Conservation (phyloP, 2,888 invertebrate genomes). For the Caradrina kadenii region DNA sequence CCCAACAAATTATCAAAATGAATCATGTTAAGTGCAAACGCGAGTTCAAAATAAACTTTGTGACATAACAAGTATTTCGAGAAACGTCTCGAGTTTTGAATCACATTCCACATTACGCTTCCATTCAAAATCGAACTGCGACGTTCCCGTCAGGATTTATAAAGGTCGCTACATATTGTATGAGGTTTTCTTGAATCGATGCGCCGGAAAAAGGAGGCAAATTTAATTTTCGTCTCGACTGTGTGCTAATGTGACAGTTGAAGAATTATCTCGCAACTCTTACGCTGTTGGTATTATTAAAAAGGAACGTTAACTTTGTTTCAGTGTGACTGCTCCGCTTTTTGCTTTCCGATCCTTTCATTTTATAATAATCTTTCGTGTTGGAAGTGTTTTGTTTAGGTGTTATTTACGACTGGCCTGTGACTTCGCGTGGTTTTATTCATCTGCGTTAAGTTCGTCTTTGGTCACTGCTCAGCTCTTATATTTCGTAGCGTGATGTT, state of each 20-base stretch:
- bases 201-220: slow-evolving; percentile 63
- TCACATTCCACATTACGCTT: slow-evolving; percentile 43
- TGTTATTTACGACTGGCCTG: background rate
- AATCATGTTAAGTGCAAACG: slow-evolving; percentile 6
- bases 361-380: slow-evolving; percentile 33
- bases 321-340: slow-evolving; percentile 32
- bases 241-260: slow-evolving; percentile 71
- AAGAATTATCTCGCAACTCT: slow-evolving; percentile 66
- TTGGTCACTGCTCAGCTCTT: too few relatives aligned
- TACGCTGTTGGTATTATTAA: slow-evolving; percentile 52
- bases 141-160: slow-evolving; percentile 61
- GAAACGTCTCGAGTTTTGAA: slow-evolving; percentile 25
- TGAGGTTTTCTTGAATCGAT: slow-evolving; percentile 60
- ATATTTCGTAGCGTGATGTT: too few relatives aligned
- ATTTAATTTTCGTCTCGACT: slow-evolving; percentile 71
- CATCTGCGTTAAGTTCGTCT: too few relatives aligned
- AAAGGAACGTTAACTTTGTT: slow-evolving; percentile 51
- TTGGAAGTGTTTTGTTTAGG: slow-evolving; percentile 5
- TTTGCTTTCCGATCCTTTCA: slow-evolving; percentile 25
- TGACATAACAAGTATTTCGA: slow-evolving; percentile 21
- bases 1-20: slow-evolving; percentile 12
- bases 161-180: slow-evolving; percentile 65
- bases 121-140: slow-evolving; percentile 57
- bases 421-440: too few relatives aligned
- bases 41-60: slow-evolving; percentile 27